Evolutionary conservation across 2,113 vertebrate species (phyloP).

Genomic region (Mola mola): DNA sequence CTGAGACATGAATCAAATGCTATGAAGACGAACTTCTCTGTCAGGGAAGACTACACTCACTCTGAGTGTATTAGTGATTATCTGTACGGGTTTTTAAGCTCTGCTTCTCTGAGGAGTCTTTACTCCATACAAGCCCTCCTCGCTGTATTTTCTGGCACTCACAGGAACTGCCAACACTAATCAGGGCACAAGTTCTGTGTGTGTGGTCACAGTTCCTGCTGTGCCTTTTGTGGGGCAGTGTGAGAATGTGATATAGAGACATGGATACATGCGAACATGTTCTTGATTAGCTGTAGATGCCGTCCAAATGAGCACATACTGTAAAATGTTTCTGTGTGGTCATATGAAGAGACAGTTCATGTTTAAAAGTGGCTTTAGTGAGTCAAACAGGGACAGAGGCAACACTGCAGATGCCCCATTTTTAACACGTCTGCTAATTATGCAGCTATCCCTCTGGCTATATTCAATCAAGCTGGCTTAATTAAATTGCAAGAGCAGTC

Average conservation of each 20-base stretch:
- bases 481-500: constrained; percentile 61
- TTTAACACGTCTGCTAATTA: constrained; percentile 60
- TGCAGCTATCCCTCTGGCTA: constrained; percentile 54
- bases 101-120: constrained; percentile 50
- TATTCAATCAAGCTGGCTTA: constrained; percentile 58
- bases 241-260: constrained; percentile 31
- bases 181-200: constrained; percentile 54
- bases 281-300: constrained; percentile 22
- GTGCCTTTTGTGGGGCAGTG: constrained; percentile 38
- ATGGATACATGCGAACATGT: constrained; percentile 7
- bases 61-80: constrained; percentile 38
- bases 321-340: constrained; percentile 1
- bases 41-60: constrained; percentile 33
- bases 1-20: too few relatives aligned
- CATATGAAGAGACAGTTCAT: background rate
- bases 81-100: constrained; percentile 71
- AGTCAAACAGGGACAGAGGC: constrained; percentile 14
- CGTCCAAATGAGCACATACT: constrained; percentile 24
- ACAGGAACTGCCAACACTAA: constrained; percentile 62
- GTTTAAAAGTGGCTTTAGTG: constrained; percentile 19
- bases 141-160: constrained; percentile 56
- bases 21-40: too few relatives aligned
- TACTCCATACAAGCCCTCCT: constrained; percentile 63
- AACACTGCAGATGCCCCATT: constrained; percentile 30
- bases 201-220: constrained; percentile 47